phyloP scores from a whole-genome alignment of 1,140 invertebrate genomes.

The Drosophila seguyi region DNA sequence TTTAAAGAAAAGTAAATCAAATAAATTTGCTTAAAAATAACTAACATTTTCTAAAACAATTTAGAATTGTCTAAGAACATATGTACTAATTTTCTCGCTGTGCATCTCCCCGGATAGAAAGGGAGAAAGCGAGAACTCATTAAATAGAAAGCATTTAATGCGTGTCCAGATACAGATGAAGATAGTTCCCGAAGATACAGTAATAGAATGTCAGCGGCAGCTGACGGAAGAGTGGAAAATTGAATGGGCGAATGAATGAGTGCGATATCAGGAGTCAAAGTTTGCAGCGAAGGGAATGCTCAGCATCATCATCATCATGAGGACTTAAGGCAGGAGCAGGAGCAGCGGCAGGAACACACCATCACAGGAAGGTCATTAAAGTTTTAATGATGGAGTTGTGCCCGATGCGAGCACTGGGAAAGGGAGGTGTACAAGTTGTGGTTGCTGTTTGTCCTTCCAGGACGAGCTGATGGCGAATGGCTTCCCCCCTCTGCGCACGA shows the following conservation, averaged over 20 bases:
- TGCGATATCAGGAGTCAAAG: constrained; percentile 76
- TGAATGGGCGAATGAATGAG: constrained; percentile 52
- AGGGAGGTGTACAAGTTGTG: constrained; percentile 39
- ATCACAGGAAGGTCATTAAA: constrained; percentile 79
- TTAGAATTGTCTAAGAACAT: no score
- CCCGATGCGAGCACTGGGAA: background rate
- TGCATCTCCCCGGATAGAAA: constrained; percentile 1
- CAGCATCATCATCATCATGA: constrained; percentile 48
- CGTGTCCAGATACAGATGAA: constrained; percentile 73
- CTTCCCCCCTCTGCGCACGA: background rate
- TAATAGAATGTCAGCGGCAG: constrained; percentile 79
- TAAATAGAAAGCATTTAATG: constrained; percentile 83
- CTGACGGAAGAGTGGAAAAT: constrained; percentile 54
- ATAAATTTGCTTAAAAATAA: background rate
- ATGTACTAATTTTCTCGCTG: background rate
- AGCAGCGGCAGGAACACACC: constrained; percentile 17
- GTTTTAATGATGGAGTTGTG: constrained; percentile 81
- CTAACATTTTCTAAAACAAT: background rate
- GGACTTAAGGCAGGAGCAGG: background rate
- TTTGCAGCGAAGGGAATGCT: constrained; percentile 58
- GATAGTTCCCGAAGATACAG: constrained; percentile 64
- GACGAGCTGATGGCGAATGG: background rate
- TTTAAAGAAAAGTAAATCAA: no score
- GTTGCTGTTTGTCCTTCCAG: constrained; percentile 44
- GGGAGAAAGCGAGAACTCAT: constrained; percentile 59